Conservation (phyloP, 2,113 vertebrate species). For the Monarcha castaneiventris region DNA sequence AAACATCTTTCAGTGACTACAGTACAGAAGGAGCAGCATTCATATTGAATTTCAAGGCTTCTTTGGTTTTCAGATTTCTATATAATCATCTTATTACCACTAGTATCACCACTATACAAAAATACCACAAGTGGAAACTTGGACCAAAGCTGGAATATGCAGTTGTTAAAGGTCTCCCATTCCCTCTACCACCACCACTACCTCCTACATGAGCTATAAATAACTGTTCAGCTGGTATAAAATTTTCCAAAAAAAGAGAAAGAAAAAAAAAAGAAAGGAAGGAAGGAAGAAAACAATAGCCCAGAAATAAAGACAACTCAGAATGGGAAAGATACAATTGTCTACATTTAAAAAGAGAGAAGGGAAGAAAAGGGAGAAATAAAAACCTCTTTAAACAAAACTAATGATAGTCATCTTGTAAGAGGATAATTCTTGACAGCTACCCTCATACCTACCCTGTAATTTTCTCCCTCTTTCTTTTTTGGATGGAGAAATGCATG, state of each 20-base stretch:
- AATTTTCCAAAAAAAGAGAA: not conserved
- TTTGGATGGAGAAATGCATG: constrained; percentile 59
- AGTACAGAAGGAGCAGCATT: constrained; percentile 10
- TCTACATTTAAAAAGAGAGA: constrained; percentile 40
- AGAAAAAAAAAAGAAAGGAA: not conserved
- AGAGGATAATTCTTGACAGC: constrained; percentile 48
- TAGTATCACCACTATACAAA: not conserved
- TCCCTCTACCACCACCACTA: not conserved
- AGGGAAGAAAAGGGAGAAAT: constrained; percentile 38
- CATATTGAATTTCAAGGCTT: not conserved
- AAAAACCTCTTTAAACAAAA: constrained; percentile 57
- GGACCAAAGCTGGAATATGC: not conserved
- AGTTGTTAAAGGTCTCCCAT: not conserved
- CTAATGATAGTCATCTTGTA: constrained; percentile 36
- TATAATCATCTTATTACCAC: not conserved
- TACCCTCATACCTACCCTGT: constrained; percentile 38
- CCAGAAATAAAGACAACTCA: constrained; percentile 33
- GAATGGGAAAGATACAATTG: constrained; percentile 32
- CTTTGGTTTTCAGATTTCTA: constrained; percentile 2
- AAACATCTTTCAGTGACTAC: not conserved
- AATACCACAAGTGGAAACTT: not conserved
- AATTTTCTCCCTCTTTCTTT: constrained; percentile 42
- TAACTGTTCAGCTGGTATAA: constrained; percentile 34
- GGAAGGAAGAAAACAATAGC: not conserved
- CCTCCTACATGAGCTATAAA: constrained; percentile 17